A percentile compares a stretch with the other conserved stretches of the same genome.
Evolutionary conservation across 2,113 vertebrate genomes (phyloP).

Genomic region (Tachysurus vachellii): DNA sequence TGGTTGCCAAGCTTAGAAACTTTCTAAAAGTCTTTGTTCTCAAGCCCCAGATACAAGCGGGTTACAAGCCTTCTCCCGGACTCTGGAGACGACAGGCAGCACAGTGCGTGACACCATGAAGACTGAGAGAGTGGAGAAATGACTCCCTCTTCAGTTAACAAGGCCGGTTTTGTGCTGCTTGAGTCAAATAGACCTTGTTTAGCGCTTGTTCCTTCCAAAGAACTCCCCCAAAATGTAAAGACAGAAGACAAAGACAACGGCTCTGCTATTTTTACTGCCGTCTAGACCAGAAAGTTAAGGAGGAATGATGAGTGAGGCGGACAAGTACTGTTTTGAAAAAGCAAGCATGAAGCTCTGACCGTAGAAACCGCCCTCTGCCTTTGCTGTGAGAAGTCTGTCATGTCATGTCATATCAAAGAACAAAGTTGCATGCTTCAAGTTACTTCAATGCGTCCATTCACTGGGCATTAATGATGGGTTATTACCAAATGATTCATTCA

Average conservation of each 20-base stretch:
- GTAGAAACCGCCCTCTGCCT: conserved; percentile 13
- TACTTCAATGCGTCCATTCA: not conserved
- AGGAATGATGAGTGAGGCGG: conserved; percentile 5
- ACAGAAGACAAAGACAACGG: conserved; percentile 19
- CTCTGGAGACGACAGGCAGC: conserved; percentile 15
- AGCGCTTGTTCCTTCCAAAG: conserved; percentile 23
- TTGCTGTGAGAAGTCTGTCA: conserved; percentile 5
- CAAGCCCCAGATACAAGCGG: conserved; percentile 52
- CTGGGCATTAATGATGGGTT: conserved; percentile 11
- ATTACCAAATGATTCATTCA: not conserved
- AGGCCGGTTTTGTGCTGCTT: conserved; percentile 61
- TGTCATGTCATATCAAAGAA: conserved; percentile 2
- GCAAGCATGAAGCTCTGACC: not conserved
- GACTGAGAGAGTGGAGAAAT: conserved; percentile 41
- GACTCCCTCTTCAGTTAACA: conserved; percentile 57
- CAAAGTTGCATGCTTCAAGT: not conserved
- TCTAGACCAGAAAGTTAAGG: conserved; percentile 21
- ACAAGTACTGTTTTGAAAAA: conserved; percentile 38
- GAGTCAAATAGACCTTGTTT: conserved; percentile 51
- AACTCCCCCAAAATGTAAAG: conserved; percentile 22
- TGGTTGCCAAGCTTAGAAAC: conserved; percentile 41
- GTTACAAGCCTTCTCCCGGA: conserved; percentile 38
- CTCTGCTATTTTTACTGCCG: conserved; percentile 33
- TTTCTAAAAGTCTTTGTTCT: conserved; percentile 63
- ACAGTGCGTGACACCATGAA: conserved; percentile 64